Conservation (phyloP, 2,113 vertebrate species). For the Brienomyrus brachyistius region DNA sequence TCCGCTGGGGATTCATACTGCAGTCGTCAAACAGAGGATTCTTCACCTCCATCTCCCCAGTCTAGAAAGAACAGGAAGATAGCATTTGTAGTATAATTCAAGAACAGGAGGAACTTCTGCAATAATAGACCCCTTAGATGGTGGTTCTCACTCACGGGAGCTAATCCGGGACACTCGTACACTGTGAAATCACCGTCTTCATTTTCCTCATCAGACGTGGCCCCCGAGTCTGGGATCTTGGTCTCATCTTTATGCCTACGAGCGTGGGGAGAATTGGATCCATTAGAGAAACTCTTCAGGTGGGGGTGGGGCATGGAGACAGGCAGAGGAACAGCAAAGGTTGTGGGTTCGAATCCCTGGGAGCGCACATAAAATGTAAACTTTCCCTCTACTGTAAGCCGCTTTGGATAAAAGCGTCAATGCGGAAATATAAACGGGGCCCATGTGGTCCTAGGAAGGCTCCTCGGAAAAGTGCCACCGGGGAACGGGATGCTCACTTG, state of each 20-base stretch:
- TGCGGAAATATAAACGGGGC: background rate
- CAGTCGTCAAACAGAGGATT: slow-evolving; percentile 91
- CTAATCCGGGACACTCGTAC: slow-evolving; percentile 88
- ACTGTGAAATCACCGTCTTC: slow-evolving; percentile 93
- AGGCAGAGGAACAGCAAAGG: background rate
- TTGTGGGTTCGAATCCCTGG: background rate
- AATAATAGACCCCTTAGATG: background rate
- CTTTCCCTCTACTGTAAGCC: background rate
- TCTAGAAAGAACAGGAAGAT: slow-evolving; percentile 53
- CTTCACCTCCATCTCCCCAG: slow-evolving; percentile 95
- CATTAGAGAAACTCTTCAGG: no score
- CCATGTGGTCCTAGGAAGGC: background rate
- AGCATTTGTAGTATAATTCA: background rate
- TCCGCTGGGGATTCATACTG: slow-evolving; percentile 53
- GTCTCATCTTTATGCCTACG: slow-evolving; percentile 75
- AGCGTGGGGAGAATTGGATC: background rate
- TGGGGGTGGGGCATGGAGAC: background rate
- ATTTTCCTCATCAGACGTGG: slow-evolving; percentile 83
- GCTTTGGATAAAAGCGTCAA: background rate
- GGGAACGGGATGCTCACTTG: slow-evolving; percentile 64
- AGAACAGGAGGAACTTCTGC: background rate
- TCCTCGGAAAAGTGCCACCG: no score
- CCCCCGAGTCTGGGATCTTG: slow-evolving; percentile 66
- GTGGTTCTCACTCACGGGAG: slow-evolving; percentile 66
- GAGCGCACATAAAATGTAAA: background rate